These are phyloP conservation scores for Idaea straminata DNA, from an alignment of 2,888 invertebrate genomes.

Conservation along the genomic window DNA sequence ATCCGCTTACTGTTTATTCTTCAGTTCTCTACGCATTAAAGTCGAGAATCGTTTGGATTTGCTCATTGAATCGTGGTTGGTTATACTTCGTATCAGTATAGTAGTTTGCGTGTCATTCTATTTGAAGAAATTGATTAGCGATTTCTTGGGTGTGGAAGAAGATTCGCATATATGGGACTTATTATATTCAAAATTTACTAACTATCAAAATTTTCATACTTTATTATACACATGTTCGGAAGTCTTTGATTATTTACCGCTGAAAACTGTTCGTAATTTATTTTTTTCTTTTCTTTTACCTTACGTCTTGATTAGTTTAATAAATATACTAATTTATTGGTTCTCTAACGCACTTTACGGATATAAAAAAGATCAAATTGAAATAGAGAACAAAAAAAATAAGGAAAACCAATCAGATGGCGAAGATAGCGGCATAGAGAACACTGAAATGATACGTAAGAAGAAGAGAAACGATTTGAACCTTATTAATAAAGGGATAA, in stretches of 20 bases:
- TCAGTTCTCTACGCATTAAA: conserved; percentile 56
- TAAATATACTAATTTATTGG: conserved; percentile 63
- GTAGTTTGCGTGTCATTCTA: conserved; percentile 49
- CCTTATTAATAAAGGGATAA: conserved; percentile 36
- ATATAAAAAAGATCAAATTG: conserved; percentile 33
- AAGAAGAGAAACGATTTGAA: conserved; percentile 45
- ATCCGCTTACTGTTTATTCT: conserved; percentile 55
- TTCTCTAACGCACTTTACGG: conserved; percentile 26
- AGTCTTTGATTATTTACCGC: conserved; percentile 87
- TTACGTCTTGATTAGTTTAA: conserved; percentile 64
- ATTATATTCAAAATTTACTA: conserved; percentile 84
- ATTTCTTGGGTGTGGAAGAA: conserved; percentile 61
- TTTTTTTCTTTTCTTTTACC: conserved; percentile 81
- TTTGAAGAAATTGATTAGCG: conserved; percentile 62
- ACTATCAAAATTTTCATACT: conserved; percentile 86
- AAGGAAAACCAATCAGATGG: conserved; percentile 51
- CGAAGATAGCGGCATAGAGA: conserved; percentile 78
- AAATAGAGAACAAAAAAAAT: conserved; percentile 30
- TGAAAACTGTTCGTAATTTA: conserved; percentile 73
- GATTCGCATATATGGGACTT: conserved; percentile 87
- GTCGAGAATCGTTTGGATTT: conserved; percentile 52
- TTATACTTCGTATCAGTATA: conserved; percentile 46
- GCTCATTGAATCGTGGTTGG: conserved; percentile 49
- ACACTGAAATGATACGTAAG: conserved; percentile 59
- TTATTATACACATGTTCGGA: conserved; percentile 88